Conservation (phyloP, 2,113 vertebrate genomes). For the Motacilla alba region DNA sequence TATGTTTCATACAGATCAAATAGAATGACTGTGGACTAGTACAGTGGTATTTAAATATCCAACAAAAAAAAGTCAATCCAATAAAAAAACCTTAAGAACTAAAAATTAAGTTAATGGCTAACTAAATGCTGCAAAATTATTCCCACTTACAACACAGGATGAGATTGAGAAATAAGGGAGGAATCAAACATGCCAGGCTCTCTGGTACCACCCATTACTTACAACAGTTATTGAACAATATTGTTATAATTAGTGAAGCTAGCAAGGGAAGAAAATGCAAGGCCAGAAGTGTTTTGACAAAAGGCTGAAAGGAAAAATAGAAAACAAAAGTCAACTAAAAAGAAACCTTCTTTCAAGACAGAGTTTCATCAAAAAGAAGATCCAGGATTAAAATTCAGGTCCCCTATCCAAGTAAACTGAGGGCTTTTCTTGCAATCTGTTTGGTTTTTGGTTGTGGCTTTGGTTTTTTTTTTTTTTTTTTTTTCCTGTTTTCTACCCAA, state of each 20-base stretch:
- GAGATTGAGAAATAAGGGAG: neutral
- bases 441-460: neutral
- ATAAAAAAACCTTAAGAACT: neutral
- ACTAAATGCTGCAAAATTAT: neutral
- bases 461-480: neutral
- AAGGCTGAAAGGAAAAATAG: neutral
- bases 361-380: neutral
- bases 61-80: neutral
- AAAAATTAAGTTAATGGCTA: conserved; percentile 34
- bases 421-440: neutral
- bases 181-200: neutral
- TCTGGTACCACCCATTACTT: neutral
- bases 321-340: neutral
- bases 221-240: neutral
- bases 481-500: neutral
- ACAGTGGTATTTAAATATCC: conserved; percentile 42
- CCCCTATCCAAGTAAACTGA: neutral
- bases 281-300: neutral
- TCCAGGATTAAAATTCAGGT: neutral
- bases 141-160: neutral
- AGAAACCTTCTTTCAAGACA: neutral
- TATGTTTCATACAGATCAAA: conserved; percentile 71
- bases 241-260: neutral
- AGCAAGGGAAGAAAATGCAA: neutral
- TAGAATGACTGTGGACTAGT: conserved; percentile 40